Evolutionary conservation across 2,888 invertebrate genomes (phyloP).

Genomic region (Eurytoma californica): DNA sequence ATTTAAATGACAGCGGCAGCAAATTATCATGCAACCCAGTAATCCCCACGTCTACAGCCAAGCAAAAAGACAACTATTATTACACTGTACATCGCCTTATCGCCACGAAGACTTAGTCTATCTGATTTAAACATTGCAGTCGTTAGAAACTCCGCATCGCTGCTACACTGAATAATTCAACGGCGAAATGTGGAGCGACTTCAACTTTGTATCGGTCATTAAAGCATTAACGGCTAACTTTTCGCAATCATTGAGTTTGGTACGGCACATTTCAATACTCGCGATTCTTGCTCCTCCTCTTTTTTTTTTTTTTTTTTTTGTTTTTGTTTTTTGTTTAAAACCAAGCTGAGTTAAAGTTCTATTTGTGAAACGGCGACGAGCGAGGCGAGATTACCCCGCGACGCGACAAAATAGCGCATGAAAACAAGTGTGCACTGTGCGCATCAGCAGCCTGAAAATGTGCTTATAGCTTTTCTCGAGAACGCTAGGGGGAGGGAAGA

Average conservation of each 20-base stretch:
- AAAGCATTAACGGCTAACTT: conserved; percentile 15
- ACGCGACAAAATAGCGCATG: conserved; percentile 30
- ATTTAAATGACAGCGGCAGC: too few species aligned
- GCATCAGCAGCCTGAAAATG: conserved; percentile 8
- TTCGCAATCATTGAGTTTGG: not conserved
- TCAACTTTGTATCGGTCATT: conserved; percentile 6
- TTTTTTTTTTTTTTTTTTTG: too few species aligned
- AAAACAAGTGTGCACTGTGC: conserved; percentile 26
- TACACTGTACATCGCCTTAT: not conserved
- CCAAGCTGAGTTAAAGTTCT: not conserved
- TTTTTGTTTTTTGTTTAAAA: not conserved
- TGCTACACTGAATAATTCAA: conserved; percentile 29
- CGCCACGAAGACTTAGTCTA: not conserved
- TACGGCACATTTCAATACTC: not conserved
- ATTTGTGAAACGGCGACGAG: not conserved
- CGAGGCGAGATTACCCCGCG: conserved; percentile 1
- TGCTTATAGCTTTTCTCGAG: conserved; percentile 36
- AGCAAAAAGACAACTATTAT: conserved; percentile 6
- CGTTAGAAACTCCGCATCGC: not conserved
- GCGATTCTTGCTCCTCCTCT: not conserved
- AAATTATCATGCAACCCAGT: not conserved
- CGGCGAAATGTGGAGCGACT: conserved; percentile 24
- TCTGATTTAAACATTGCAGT: not conserved
- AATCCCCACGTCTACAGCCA: not conserved
- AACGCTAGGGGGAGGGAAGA: not conserved